Percentiles rank a stretch among this genome's conserved stretches.
phyloP scores from a whole-genome alignment of 1,140 invertebrate species.

The Magallana ariakensis region DNA sequence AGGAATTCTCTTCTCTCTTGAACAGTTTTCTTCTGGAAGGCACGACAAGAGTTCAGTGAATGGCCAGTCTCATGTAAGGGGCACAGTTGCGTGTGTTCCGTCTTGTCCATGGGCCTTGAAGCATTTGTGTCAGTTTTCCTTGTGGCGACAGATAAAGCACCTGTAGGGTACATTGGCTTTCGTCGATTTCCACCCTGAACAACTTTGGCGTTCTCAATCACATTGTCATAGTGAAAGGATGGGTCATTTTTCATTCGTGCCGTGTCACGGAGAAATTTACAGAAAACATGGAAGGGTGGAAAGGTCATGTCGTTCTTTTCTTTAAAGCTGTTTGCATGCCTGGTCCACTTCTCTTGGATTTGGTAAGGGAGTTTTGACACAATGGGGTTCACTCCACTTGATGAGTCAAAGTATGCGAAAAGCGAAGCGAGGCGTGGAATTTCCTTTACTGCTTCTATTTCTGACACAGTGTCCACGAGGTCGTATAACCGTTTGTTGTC shows the following conservation, averaged over 20 bases:
- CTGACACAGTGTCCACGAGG: constrained; percentile 52
- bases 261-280: constrained; percentile 28
- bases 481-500: constrained; percentile 59
- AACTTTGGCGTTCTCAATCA: too few species aligned
- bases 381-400: constrained; percentile 54
- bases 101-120: neutral
- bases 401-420: constrained; percentile 57
- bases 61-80: constrained; percentile 42
- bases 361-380: constrained; percentile 53
- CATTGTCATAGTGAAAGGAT: constrained; percentile 22
- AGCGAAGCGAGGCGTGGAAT: neutral
- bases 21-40: constrained; percentile 45
- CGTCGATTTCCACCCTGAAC: too few species aligned
- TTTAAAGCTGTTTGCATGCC: constrained; percentile 49
- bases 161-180: too few species aligned
- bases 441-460: constrained; percentile 52
- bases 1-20: constrained; percentile 39
- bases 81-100: neutral
- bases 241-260: constrained; percentile 45
- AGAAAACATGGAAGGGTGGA: constrained; percentile 53
- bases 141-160: too few species aligned
- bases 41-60: constrained; percentile 46
- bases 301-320: constrained; percentile 8
- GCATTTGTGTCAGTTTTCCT: too few species aligned
- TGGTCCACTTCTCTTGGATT: constrained; percentile 59